Evolutionary conservation across 2,113 vertebrate genomes (phyloP).

Genomic region (Halichoerus grypus): DNA sequence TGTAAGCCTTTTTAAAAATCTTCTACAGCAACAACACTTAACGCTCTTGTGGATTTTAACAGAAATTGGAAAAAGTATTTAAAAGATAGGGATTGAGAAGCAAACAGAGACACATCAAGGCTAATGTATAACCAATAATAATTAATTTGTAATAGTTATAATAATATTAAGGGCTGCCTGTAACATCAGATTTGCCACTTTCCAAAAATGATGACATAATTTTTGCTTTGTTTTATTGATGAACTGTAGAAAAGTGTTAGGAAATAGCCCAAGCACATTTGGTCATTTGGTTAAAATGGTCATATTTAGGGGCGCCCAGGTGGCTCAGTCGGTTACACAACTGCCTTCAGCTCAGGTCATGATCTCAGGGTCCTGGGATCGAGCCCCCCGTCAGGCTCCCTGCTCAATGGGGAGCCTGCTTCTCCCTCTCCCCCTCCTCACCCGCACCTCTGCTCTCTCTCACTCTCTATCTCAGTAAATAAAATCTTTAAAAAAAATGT

Average conservation of each 20-base stretch:
- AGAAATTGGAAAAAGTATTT: not conserved
- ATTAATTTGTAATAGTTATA: not conserved
- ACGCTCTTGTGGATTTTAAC: not conserved
- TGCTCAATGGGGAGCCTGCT: too few relatives aligned
- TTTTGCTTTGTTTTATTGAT: not conserved
- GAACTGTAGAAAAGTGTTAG: not conserved
- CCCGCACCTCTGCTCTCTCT: too few relatives aligned
- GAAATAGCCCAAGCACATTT: not conserved
- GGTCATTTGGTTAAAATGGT: not conserved
- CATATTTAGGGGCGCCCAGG: too few relatives aligned
- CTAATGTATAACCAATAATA: not conserved
- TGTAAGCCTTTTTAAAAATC: constrained; percentile 69
- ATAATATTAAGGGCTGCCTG: not conserved
- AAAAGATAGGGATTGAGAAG: not conserved
- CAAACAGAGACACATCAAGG: not conserved
- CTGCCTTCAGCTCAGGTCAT: too few relatives aligned
- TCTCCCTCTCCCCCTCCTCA: too few relatives aligned
- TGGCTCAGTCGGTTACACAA: too few relatives aligned
- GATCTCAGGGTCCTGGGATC: too few relatives aligned
- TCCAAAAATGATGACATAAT: not conserved
- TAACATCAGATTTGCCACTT: not conserved
- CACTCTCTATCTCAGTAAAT: too few relatives aligned
- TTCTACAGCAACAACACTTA: constrained; percentile 3
- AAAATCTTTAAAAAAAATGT: too few relatives aligned
- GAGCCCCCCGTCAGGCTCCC: too few relatives aligned